A percentile compares a stretch with the other conserved stretches of the same genome.
These are phyloP conservation scores for Acronicta aceris DNA, from an alignment of 2,888 invertebrate genomes.

Conservation along the genomic window DNA sequence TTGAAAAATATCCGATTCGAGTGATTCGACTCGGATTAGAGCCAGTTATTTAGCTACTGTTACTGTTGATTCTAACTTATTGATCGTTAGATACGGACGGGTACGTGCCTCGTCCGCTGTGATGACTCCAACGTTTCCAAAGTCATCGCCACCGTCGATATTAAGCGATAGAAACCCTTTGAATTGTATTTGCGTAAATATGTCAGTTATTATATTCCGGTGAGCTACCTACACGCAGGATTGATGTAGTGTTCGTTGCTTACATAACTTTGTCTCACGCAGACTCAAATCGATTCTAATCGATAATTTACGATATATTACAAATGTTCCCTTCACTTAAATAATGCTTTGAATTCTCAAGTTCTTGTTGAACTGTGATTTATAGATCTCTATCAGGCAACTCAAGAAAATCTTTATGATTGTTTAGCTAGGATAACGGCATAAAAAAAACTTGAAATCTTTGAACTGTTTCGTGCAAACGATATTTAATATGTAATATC, in stretches of 20 bases:
- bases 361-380: constrained; percentile 47
- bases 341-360: constrained; percentile 41
- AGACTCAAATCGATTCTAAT: constrained; percentile 69
- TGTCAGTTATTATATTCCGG: constrained; percentile 50
- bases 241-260: constrained; percentile 44
- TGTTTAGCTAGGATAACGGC: constrained; percentile 37
- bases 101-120: constrained; percentile 27
- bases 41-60: constrained; percentile 82
- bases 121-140: constrained; percentile 38
- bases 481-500: too few relatives aligned
- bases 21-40: constrained; percentile 85
- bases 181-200: constrained; percentile 79
- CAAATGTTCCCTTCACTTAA: constrained; percentile 66
- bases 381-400: constrained; percentile 43
- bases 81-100: constrained; percentile 66
- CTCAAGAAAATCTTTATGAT: constrained; percentile 40
- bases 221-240: constrained; percentile 52
- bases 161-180: constrained; percentile 67
- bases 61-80: constrained; percentile 83
- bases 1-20: constrained; percentile 76
- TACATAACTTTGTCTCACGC: constrained; percentile 65
- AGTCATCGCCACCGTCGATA: constrained; percentile 46
- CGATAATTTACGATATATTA: constrained; percentile 70
- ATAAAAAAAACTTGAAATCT: neutral
- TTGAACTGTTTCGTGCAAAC: neutral